phyloP scores from a whole-genome alignment of 1,140 invertebrate species.

The Semibalanus balanoides region DNA sequence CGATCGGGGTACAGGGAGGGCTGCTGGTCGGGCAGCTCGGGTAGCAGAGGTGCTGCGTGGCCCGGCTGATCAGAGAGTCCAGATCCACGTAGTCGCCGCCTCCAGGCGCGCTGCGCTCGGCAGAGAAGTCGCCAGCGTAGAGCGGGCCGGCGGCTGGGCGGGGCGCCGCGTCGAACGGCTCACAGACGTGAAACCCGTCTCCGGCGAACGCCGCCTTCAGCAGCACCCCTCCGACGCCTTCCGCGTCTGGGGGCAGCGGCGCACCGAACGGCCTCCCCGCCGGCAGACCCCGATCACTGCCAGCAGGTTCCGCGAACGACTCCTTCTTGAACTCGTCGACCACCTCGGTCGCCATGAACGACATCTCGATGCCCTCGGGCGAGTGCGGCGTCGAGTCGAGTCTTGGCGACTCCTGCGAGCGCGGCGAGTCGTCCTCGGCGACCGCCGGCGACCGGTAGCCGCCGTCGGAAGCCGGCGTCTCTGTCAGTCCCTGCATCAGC shows the following conservation, averaged over 20 bases:
- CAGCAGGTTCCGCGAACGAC: not conserved
- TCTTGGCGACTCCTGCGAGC: not conserved
- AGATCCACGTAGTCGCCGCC: slow-evolving; percentile 1
- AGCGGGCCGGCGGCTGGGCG: not conserved
- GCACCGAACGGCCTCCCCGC: too few species aligned
- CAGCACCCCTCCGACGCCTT: not conserved
- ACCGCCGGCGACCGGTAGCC: not conserved
- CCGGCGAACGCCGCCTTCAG: not conserved
- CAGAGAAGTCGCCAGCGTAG: not conserved
- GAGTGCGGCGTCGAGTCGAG: not conserved
- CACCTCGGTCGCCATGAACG: not conserved
- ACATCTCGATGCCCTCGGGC: not conserved
- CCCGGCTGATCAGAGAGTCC: not conserved
- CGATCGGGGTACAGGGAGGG: too few species aligned
- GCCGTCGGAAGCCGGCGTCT: not conserved
- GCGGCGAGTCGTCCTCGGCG: not conserved
- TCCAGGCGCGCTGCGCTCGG: not conserved
- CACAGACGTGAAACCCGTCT: not conserved
- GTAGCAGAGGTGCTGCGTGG: not conserved
- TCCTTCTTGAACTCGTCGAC: not conserved
- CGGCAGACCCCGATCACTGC: not conserved
- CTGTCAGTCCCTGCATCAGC: slow-evolving; percentile 19
- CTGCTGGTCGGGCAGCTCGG: not conserved
- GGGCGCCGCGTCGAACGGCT: not conserved
- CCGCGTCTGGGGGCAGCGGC: not conserved